phyloP scores from a whole-genome alignment of 2,113 vertebrate species.

The Pollimyrus isidori region DNA sequence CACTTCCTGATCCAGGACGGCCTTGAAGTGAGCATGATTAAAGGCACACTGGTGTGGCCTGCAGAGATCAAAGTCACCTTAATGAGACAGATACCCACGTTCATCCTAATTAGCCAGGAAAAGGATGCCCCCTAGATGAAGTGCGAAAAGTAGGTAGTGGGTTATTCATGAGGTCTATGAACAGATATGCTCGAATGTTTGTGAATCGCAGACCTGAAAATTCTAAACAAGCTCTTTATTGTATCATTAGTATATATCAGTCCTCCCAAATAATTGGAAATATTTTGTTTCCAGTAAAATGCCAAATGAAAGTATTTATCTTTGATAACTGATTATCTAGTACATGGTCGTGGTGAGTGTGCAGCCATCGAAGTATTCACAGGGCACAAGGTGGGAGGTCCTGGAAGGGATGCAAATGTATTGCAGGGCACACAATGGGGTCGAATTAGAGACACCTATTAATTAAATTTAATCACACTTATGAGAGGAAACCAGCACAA shows the following conservation, averaged over 20 bases:
- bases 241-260: neutral
- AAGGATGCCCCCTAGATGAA: neutral
- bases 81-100: neutral
- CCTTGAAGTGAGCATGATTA: neutral
- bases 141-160: neutral
- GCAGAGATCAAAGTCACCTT: neutral
- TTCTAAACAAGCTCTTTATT: neutral
- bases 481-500: neutral
- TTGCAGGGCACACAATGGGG: neutral
- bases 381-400: neutral
- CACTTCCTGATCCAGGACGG: neutral
- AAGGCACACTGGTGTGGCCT: neutral
- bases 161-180: neutral
- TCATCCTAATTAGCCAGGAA: slow-evolving; percentile 1
- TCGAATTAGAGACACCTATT: neutral
- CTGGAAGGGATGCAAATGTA: neutral
- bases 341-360: neutral
- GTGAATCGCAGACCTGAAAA: neutral
- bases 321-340: neutral
- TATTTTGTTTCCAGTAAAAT: neutral
- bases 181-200: neutral
- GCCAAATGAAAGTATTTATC: neutral
- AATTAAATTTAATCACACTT: neutral
- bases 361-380: neutral
- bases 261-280: neutral